Conservation (phyloP, 2,113 vertebrate genomes). For the Bucco capensis region DNA sequence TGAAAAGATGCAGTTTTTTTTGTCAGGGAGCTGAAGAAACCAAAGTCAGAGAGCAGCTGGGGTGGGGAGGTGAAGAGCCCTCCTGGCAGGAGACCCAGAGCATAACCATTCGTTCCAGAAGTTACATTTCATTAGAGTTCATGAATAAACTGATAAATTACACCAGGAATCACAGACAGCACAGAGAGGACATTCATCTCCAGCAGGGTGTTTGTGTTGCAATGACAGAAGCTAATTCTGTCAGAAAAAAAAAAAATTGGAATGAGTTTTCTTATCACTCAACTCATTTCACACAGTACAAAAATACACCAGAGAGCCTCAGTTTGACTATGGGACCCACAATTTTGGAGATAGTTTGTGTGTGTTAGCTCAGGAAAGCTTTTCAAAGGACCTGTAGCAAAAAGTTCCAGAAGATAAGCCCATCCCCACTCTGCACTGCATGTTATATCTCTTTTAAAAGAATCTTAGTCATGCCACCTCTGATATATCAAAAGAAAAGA, state of each 20-base stretch:
- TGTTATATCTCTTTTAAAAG: neutral
- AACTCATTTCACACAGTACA: neutral
- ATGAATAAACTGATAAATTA: neutral
- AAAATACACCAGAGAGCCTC: neutral
- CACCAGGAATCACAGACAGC: neutral
- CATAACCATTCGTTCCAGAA: neutral
- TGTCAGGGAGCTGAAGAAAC: neutral
- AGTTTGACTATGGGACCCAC: neutral
- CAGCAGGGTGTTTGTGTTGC: neutral
- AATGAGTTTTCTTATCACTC: neutral
- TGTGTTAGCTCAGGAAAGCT: neutral
- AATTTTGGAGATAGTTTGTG: neutral
- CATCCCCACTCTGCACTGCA: neutral
- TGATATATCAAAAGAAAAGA: neutral
- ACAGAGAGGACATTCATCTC: neutral
- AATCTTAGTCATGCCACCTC: neutral
- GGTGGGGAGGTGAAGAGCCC: neutral
- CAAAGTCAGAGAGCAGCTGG: neutral
- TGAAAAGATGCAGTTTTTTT: neutral
- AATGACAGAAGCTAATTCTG: neutral
- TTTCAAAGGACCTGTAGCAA: neutral
- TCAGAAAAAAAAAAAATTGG: neutral
- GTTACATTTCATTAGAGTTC: neutral
- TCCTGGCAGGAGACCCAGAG: neutral
- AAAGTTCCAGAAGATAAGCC: neutral